Conservation (phyloP, 2,888 invertebrate genomes). For the Iselma pallidipennis region DNA sequence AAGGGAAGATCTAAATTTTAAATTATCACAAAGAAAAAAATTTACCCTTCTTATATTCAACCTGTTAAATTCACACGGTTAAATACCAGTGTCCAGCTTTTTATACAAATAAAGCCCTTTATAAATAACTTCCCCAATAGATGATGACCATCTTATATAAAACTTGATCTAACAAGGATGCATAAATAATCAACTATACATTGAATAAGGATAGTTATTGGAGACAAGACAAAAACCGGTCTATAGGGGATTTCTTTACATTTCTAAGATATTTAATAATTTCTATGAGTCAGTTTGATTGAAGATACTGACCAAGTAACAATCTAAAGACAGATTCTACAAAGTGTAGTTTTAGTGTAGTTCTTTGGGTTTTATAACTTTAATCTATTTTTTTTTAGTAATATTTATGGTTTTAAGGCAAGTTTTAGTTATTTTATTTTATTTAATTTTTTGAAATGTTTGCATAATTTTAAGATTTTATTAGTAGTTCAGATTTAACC, state of each 20-base stretch:
- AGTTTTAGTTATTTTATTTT: not conserved
- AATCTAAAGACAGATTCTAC: not conserved
- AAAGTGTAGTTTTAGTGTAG: not conserved
- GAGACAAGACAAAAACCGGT: not conserved
- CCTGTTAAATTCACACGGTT: constrained; percentile 53
- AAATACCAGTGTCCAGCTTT: constrained; percentile 36
- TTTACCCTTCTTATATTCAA: constrained; percentile 38
- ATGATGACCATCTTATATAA: not conserved
- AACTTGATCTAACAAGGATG: not conserved
- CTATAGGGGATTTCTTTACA: not conserved
- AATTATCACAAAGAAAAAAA: not conserved
- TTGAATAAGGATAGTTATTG: not conserved
- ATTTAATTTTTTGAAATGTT: not conserved
- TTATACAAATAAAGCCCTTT: constrained; percentile 17
- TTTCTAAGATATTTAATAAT: not conserved
- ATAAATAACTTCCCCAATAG: not conserved
- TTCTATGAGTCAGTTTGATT: not conserved
- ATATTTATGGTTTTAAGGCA: not conserved
- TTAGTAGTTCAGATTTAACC: not conserved
- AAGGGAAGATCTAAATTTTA: constrained; percentile 22
- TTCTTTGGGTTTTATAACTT: not conserved
- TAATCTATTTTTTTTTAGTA: not conserved
- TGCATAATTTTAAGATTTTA: not conserved
- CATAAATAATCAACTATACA: not conserved
- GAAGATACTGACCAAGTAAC: not conserved